phyloP scores from a whole-genome alignment of 2,113 vertebrate genomes.

The Lycocorax pyrrhopterus region DNA sequence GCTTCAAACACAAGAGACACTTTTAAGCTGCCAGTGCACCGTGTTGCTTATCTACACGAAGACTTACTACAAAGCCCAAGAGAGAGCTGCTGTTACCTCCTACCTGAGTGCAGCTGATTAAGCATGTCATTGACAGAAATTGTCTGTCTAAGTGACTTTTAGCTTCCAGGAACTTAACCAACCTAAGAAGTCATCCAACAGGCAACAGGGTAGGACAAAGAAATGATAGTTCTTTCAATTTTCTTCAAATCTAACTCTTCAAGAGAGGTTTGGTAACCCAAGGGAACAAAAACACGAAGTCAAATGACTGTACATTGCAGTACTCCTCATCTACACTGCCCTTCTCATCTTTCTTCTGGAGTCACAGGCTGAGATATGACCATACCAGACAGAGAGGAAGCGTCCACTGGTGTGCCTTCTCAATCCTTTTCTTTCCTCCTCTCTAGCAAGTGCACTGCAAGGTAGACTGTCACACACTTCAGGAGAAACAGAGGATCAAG shows the following conservation, averaged over 20 bases:
- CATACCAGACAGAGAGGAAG: neutral
- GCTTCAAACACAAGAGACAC: constrained; percentile 34
- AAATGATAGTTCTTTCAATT: neutral
- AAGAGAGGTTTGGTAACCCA: neutral
- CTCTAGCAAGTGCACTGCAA: neutral
- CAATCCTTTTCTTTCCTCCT: neutral
- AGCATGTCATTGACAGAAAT: constrained; percentile 39
- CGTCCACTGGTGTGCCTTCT: neutral
- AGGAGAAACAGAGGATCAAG: neutral
- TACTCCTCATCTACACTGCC: neutral
- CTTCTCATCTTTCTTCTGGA: neutral
- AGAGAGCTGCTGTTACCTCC: constrained; percentile 17
- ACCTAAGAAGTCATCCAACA: constrained; percentile 40
- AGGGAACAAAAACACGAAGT: neutral
- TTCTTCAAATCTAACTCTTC: constrained; percentile 38
- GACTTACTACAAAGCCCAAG: constrained; percentile 59
- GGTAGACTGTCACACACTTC: neutral
- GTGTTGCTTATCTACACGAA: constrained; percentile 34
- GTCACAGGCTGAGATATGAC: neutral
- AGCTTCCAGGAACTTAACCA: constrained; percentile 33
- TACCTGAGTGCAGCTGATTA: constrained; percentile 51
- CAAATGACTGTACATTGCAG: neutral
- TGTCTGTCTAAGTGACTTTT: constrained; percentile 19
- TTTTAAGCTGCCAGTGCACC: constrained; percentile 41
- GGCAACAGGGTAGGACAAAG: constrained; percentile 22